These are phyloP conservation scores for Grus americana DNA, from an alignment of 2,113 vertebrate species.

Conservation along the genomic window DNA sequence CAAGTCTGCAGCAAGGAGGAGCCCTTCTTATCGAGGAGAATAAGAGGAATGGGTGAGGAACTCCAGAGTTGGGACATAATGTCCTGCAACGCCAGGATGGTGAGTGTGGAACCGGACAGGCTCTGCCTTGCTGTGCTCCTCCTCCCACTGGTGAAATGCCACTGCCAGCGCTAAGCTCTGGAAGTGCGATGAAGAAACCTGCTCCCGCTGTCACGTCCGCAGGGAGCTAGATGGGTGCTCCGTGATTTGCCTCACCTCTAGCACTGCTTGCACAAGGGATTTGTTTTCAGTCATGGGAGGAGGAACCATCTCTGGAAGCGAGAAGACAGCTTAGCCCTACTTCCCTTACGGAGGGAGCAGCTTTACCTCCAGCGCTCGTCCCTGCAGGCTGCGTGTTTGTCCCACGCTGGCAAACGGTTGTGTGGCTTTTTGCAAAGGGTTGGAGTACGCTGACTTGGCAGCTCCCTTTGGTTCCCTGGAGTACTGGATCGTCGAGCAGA, in stretches of 20 bases:
- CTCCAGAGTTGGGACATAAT: fast-evolving
- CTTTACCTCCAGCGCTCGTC: background rate
- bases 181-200: background rate
- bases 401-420: background rate
- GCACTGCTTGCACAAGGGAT: background rate
- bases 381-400: fast-evolving
- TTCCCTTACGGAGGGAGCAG: background rate
- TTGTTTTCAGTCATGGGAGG: background rate
- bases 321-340: background rate
- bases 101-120: background rate
- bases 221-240: background rate
- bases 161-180: background rate
- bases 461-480: background rate
- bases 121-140: background rate
- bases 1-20: background rate
- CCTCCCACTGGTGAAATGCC: background rate
- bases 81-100: background rate
- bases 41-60: background rate
- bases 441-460: background rate
- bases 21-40: background rate
- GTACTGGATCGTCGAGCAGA: background rate
- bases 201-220: background rate
- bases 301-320: background rate
- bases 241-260: background rate
- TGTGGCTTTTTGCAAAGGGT: background rate